phyloP scores from a whole-genome alignment of 2,797 vertebrate species.

The Phoeniculus purpureus region DNA sequence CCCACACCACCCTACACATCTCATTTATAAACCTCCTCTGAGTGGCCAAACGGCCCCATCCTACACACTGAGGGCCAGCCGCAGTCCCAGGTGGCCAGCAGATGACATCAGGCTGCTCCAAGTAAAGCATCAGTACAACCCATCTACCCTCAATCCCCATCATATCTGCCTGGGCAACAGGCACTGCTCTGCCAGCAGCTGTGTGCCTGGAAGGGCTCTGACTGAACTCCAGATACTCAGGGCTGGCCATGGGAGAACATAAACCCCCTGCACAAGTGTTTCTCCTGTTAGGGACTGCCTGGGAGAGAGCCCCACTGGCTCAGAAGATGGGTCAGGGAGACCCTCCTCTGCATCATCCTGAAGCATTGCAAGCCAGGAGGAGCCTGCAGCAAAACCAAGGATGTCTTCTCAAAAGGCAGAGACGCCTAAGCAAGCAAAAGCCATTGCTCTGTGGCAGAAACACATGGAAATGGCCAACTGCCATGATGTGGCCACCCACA shows the following conservation, averaged over 20 bases:
- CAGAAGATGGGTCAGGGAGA: neutral
- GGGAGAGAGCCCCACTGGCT: neutral
- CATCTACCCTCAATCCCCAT: conserved; percentile 12
- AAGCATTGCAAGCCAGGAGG: neutral
- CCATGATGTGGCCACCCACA: rapidly evolving
- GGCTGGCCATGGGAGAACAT: conserved; percentile 4
- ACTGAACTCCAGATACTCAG: conserved; percentile 18
- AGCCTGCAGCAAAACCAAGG: neutral
- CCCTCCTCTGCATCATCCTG: neutral
- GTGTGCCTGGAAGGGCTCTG: neutral
- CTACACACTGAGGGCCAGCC: neutral
- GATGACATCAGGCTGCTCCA: conserved; percentile 28
- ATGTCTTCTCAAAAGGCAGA: neutral
- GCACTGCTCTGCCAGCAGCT: neutral
- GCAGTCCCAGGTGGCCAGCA: neutral
- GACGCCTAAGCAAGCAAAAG: neutral
- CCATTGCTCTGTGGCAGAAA: neutral
- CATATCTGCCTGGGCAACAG: neutral
- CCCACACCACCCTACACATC: conserved; percentile 71
- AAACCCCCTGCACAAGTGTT: neutral
- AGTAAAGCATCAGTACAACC: conserved; percentile 17
- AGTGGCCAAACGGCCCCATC: neutral
- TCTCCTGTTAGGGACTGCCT: neutral
- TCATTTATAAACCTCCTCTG: conserved; percentile 73
- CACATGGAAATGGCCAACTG: neutral